phyloP scores from a whole-genome alignment of 2,113 vertebrate species.

The Myotis lucifugus region DNA sequence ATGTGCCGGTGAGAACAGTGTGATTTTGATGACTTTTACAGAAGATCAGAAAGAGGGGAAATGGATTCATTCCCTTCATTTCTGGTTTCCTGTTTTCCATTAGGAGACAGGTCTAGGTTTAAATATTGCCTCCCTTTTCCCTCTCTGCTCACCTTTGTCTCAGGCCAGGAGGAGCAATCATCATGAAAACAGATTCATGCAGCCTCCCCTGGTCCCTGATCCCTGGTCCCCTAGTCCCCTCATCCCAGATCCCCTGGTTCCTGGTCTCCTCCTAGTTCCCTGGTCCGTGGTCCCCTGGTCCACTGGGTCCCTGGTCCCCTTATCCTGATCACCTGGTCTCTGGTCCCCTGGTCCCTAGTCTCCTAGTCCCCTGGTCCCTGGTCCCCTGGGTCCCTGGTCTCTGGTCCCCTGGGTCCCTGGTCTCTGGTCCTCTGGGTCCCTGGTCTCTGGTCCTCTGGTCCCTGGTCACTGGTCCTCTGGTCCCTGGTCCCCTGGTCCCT shows the following conservation, averaged over 20 bases:
- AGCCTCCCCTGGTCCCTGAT: neutral
- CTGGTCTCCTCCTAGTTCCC: too few species aligned
- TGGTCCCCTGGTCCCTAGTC: neutral
- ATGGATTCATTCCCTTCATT: neutral
- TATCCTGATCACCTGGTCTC: too few species aligned
- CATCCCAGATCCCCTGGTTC: too few species aligned
- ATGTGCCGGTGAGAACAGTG: neutral
- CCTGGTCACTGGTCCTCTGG: neutral
- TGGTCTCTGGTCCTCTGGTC: neutral
- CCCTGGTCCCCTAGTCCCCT: too few species aligned
- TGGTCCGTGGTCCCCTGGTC: too few species aligned
- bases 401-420: too few species aligned
- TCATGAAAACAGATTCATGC: rapidly evolving
- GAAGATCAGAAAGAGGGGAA: neutral
- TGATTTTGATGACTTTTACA: constrained; percentile 8
- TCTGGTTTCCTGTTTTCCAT: neutral
- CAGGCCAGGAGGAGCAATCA: neutral
- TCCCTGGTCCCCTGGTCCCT: too few species aligned
- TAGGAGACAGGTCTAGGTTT: neutral
- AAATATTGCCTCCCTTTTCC: neutral
- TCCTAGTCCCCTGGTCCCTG: rapidly evolving
- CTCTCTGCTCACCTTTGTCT: neutral
- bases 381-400: neutral
- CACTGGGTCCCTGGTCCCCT: too few species aligned
- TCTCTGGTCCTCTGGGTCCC: too few species aligned